These are phyloP conservation scores for Hydropotes inermis DNA, from an alignment of 2,113 vertebrate genomes.

Conservation along the genomic window DNA sequence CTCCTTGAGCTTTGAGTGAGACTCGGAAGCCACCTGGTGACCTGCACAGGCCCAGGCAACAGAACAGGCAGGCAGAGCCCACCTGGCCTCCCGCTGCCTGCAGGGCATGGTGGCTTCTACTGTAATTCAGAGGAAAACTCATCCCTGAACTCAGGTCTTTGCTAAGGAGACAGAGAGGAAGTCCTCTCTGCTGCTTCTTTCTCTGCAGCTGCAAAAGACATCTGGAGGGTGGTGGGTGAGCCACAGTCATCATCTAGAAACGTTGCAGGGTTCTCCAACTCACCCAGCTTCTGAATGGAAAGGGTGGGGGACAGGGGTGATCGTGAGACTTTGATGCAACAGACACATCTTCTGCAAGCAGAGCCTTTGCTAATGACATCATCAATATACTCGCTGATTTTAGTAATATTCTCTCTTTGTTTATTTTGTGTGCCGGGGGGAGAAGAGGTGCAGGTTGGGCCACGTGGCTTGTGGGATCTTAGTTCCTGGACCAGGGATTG, in stretches of 20 bases:
- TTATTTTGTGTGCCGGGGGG: neutral
- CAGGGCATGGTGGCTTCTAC: constrained; percentile 39
- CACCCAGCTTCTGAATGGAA: neutral
- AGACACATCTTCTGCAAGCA: neutral
- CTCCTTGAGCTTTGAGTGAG: constrained; percentile 48
- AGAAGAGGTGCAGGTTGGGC: neutral
- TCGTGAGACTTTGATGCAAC: neutral
- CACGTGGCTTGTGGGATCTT: neutral
- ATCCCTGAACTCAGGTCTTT: constrained; percentile 41
- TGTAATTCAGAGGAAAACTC: constrained; percentile 59
- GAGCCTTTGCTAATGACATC: accelerated
- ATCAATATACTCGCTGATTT: neutral
- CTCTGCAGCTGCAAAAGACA: neutral
- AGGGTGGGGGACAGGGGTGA: accelerated
- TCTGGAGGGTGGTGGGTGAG: neutral
- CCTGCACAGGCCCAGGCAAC: neutral
- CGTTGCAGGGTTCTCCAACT: neutral
- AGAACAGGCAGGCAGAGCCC: constrained; percentile 48
- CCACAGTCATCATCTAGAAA: accelerated
- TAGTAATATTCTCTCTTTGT: neutral
- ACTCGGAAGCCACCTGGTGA: constrained; percentile 60
- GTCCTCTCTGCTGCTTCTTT: neutral
- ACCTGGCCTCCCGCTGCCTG: neutral
- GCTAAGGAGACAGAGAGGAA: neutral
- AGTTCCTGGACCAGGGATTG: neutral